Percentiles rank a stretch among this genome's conserved stretches.
phyloP scores from a whole-genome alignment of 2,113 vertebrate species.

The Trachemys scripta region DNA sequence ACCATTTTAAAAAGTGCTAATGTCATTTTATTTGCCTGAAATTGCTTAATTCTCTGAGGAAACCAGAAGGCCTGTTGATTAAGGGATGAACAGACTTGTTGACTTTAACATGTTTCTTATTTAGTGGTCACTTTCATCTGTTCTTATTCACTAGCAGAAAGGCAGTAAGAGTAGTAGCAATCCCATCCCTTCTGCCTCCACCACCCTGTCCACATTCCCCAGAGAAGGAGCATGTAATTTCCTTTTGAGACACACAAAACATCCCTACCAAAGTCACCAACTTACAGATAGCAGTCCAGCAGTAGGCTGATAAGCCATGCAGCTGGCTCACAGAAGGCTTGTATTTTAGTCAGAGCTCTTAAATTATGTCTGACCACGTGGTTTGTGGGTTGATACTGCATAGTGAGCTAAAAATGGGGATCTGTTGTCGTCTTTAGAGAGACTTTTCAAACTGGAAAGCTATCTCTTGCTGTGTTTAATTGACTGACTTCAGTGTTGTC shows the following conservation, averaged over 20 bases:
- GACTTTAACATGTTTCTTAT: background rate
- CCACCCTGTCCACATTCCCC: background rate
- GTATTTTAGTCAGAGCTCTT: background rate
- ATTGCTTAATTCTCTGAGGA: background rate
- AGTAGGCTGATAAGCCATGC: conserved; percentile 14
- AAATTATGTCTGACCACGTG: background rate
- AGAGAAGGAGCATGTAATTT: background rate
- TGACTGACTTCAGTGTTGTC: background rate
- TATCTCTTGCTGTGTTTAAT: background rate
- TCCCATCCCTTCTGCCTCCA: background rate
- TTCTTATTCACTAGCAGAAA: conserved; percentile 9
- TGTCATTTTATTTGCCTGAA: background rate
- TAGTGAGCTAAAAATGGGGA: background rate
- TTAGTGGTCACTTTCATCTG: background rate
- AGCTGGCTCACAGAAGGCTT: background rate
- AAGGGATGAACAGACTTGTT: background rate
- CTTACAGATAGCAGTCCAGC: conserved; percentile 2
- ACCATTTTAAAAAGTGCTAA: background rate
- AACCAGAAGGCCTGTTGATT: background rate
- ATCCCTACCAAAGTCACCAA: background rate
- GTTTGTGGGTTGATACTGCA: background rate
- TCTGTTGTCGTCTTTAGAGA: background rate
- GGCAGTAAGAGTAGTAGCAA: background rate
- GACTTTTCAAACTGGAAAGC: background rate
- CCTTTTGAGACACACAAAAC: background rate